Conservation (phyloP, 2,113 vertebrate species). For the Bujurquina vittata region DNA sequence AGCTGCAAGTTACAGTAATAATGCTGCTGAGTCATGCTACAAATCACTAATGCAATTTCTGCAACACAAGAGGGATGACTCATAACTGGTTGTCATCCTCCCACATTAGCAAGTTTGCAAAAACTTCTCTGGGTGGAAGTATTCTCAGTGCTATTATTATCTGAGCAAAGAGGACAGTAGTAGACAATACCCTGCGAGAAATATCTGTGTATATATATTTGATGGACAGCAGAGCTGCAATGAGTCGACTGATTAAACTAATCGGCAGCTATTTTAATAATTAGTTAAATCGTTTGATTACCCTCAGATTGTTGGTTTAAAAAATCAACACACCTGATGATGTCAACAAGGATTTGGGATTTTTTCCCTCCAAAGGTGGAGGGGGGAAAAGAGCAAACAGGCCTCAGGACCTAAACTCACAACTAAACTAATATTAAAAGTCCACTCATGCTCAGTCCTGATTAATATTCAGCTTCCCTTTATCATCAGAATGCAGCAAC, state of each 20-base stretch:
- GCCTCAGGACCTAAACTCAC: background rate
- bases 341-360: background rate
- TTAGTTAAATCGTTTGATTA: background rate
- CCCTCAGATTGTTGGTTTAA: background rate
- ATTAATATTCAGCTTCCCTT: background rate
- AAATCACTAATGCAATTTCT: slow-evolving; percentile 16
- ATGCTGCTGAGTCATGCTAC: slow-evolving; percentile 19
- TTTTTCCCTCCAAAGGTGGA: accelerated
- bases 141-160: background rate
- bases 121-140: background rate
- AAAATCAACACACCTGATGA: background rate
- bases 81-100: slow-evolving; percentile 17
- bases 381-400: background rate
- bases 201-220: background rate
- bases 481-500: background rate
- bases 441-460: background rate
- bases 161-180: background rate
- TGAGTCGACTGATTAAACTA: background rate
- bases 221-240: background rate
- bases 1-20: slow-evolving; percentile 18
- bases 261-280: background rate
- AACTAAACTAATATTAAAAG: background rate
- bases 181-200: background rate
- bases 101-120: background rate
- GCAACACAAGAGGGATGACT: slow-evolving; percentile 9